Base-by-base conservation (phyloP, 2,113 vertebrate species). In the Leptosomus discolor region DNA sequence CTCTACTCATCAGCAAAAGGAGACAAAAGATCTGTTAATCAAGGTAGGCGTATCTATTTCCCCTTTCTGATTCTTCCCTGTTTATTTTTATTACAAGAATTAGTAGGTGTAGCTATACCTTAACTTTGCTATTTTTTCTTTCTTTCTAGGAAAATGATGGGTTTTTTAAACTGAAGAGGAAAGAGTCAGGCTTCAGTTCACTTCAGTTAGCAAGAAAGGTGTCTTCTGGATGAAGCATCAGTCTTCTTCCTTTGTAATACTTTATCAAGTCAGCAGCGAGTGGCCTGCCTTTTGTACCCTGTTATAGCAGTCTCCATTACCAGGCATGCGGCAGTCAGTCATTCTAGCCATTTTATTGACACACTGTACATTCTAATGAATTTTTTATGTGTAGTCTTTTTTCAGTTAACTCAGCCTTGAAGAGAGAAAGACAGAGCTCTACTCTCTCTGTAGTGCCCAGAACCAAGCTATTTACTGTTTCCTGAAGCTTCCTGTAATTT, bases 321-420 rank as follows among this genome's bases (percentile, higher is more conserved):
- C 51, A 75, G 56, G 29, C 68, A 1, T 12, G 27, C 5, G 8
- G 56, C 60, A 61, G 18, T 78, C 85, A 48, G 30, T 53, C 71
- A 57, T 88, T 54, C 64, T 15, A 46, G 53, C n/a, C 15, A 2
- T 58, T 95, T 73, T 78, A 1, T 87, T 88, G 48, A 75, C 48
- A 48, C 48, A 34, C n/a, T 37, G 9, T 54, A 76, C 79, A 46
- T 88, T 88, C 74, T 89, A 71, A 96, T 92, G 89, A 91, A 85
- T 94, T 92, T 95, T 92, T 91, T 61, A 87, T 87, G 50, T 87
- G 64, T 78, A 96, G 83, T 74, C 79, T 88, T 89, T 57, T 86
- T 79, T 78, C 73, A 71, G 60, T 75, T 84, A 90, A 86, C 64
- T 91, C 41, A 51, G 61, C 77, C 39, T 96, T 88, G 60, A 68